Percentiles rank a stretch among this genome's conserved stretches.
Conservation (phyloP, 2,113 vertebrate species). For the Suncus etruscus region DNA sequence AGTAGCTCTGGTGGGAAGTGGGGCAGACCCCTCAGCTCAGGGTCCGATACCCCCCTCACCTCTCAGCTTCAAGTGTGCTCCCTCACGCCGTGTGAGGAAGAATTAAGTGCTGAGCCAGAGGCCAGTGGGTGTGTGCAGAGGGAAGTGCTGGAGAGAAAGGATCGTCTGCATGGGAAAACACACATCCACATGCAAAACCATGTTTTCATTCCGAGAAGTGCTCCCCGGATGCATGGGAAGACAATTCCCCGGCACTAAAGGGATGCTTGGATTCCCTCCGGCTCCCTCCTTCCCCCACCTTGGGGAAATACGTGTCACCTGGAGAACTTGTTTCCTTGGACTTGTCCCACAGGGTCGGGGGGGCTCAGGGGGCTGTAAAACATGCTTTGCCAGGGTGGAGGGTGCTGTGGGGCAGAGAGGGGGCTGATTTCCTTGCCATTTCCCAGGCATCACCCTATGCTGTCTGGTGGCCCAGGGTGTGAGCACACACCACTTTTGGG, state of each 20-base stretch:
- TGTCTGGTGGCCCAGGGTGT: slow-evolving; percentile 58
- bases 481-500: slow-evolving; percentile 73
- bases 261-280: slow-evolving; percentile 3
- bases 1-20: background rate
- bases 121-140: background rate
- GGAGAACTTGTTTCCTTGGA: slow-evolving; percentile 58
- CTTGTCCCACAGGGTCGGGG: slow-evolving; percentile 42
- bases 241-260: slow-evolving; percentile 47
- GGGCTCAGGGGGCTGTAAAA: background rate
- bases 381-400: slow-evolving; percentile 61
- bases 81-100: slow-evolving; percentile 46
- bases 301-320: background rate
- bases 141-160: slow-evolving; percentile 43
- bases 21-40: background rate
- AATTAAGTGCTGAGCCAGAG: slow-evolving; percentile 19
- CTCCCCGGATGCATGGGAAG: slow-evolving; percentile 49
- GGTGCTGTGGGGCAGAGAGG: background rate
- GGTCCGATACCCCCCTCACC: background rate
- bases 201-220: slow-evolving; percentile 64
- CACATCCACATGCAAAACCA: slow-evolving; percentile 76
- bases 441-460: slow-evolving; percentile 59
- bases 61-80: background rate
- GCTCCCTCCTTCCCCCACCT: background rate
- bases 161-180: slow-evolving; percentile 73
- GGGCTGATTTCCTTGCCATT: slow-evolving; percentile 43